Evolutionary conservation across 1,140 invertebrate species (phyloP).

Genomic region (Aphaenogaster floridana): DNA sequence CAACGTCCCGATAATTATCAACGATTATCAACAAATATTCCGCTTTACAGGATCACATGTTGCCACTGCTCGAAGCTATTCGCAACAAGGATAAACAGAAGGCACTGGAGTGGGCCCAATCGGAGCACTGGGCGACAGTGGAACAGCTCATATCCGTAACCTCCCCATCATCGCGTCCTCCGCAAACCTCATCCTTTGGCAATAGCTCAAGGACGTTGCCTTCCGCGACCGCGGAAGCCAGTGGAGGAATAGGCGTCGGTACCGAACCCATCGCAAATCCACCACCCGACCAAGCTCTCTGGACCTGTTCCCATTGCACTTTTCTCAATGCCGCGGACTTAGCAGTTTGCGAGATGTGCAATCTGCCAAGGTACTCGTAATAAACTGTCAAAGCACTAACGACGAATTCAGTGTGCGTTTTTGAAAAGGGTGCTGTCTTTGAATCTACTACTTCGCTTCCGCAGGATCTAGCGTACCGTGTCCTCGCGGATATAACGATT

Average conservation of each 20-base stretch:
- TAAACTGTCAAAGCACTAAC: conserved; percentile 65
- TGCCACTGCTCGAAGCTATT: conserved; percentile 92
- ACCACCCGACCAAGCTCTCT: conserved; percentile 86
- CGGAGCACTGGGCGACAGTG: conserved; percentile 95
- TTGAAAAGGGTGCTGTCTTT: conserved; percentile 57
- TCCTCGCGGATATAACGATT: conserved; percentile 73
- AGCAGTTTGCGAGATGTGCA: conserved; percentile 96
- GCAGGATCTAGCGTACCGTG: conserved; percentile 68
- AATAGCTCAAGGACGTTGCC: conserved; percentile 74
- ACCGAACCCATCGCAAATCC: conserved; percentile 78
- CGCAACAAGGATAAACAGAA: conserved; percentile 90
- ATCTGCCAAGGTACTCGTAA: conserved; percentile 91
- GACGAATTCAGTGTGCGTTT: conserved; percentile 66
- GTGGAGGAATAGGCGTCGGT: conserved; percentile 74
- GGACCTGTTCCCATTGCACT: conserved; percentile 98
- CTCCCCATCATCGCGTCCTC: conserved; percentile 84
- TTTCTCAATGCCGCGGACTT: conserved; percentile 94
- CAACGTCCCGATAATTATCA: not conserved
- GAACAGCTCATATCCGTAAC: conserved; percentile 93
- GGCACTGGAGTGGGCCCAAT: conserved; percentile 92
- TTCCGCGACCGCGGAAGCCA: conserved; percentile 78
- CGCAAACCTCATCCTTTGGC: conserved; percentile 79
- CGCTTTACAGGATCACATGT: conserved; percentile 90
- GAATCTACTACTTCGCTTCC: conserved; percentile 73
- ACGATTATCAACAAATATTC: not conserved